phyloP scores from a whole-genome alignment of 2,888 invertebrate genomes.

The Metallyticus violacea region DNA sequence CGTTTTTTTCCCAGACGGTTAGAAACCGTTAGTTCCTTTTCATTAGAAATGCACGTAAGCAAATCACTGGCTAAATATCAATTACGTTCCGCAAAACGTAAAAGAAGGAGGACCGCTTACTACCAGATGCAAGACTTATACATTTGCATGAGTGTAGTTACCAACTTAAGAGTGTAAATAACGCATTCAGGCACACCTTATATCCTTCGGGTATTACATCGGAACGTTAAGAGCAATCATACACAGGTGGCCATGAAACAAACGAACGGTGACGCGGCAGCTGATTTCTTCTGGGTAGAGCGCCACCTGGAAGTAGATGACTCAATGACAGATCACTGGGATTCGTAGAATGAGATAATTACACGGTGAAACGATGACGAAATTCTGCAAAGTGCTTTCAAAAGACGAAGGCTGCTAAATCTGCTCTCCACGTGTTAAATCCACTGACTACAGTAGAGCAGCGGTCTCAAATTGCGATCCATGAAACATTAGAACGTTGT shows the following conservation, averaged over 20 bases:
- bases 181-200: not conserved
- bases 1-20: too few species aligned
- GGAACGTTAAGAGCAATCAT: not conserved
- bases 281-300: not conserved
- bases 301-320: not conserved
- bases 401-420: not conserved
- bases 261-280: not conserved
- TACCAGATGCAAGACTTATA: not conserved
- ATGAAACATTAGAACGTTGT: too few species aligned
- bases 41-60: too few species aligned
- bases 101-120: too few species aligned
- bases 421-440: too few species aligned
- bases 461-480: too few species aligned
- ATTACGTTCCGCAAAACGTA: too few species aligned
- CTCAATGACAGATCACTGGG: not conserved
- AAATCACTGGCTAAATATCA: too few species aligned
- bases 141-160: not conserved
- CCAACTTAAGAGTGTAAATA: not conserved
- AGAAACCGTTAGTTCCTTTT: too few species aligned
- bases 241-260: not conserved
- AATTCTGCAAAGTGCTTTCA: too few species aligned
- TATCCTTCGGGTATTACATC: not conserved
- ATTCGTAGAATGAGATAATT: not conserved
- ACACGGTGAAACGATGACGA: not conserved
- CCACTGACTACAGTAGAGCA: too few species aligned